phyloP scores from a whole-genome alignment of 2,797 vertebrate genomes.

The Anguilla marmorata region DNA sequence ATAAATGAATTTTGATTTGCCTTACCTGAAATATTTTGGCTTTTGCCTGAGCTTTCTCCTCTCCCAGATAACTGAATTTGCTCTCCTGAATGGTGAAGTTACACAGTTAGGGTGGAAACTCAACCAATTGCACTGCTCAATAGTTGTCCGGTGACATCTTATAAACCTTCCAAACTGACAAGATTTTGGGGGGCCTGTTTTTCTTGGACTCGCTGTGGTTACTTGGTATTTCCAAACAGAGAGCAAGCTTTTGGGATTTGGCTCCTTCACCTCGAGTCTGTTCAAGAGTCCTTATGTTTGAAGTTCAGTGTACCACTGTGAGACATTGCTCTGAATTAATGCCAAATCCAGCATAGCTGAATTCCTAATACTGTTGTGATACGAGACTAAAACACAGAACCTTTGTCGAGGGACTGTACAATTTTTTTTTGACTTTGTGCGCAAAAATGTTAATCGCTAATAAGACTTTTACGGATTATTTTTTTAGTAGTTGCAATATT shows the following conservation, averaged over 20 bases:
- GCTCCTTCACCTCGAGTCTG: background rate
- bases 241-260: background rate
- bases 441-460: background rate
- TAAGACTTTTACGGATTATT: background rate
- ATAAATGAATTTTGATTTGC: background rate
- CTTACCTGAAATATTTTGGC: background rate
- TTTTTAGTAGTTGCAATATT: background rate
- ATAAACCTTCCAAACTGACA: background rate
- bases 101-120: background rate
- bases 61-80: background rate
- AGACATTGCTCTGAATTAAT: background rate
- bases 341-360: background rate
- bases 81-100: background rate
- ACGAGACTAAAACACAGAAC: background rate
- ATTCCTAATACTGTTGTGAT: background rate
- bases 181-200: background rate
- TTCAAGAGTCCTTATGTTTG: background rate
- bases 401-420: background rate
- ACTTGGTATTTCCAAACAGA: background rate
- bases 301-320: background rate
- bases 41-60: background rate
- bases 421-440: background rate
- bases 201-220: background rate
- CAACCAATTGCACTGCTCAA: background rate
- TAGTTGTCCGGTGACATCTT: background rate